These are phyloP conservation scores for Brachionus paranguensis DNA, from an alignment of 1,140 invertebrate genomes.

Conservation along the genomic window DNA sequence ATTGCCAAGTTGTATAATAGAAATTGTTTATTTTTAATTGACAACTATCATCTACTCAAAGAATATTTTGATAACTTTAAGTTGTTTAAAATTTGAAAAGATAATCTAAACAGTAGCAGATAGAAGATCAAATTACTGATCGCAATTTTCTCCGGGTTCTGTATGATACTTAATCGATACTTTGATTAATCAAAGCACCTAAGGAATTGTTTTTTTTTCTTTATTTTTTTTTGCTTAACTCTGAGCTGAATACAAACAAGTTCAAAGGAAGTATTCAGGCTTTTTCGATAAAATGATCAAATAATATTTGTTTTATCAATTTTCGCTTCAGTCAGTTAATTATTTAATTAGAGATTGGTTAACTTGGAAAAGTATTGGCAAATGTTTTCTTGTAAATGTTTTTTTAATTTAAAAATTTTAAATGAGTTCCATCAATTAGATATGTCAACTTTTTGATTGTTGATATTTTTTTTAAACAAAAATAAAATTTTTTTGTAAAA, in stretches of 20 bases:
- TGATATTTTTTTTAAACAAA: too few species aligned
- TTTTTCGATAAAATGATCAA: not conserved
- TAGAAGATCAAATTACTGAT: conserved; percentile 2
- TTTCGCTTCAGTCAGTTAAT: not conserved
- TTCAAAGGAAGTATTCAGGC: not conserved
- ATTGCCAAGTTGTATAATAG: conserved; percentile 6
- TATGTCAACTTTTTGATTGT: too few species aligned
- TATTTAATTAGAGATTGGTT: not conserved
- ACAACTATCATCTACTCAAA: not conserved
- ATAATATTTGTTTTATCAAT: not conserved
- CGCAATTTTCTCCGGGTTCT: not conserved
- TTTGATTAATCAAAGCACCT: not conserved
- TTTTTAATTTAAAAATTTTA: too few species aligned
- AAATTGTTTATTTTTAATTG: conserved; percentile 8
- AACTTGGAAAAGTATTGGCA: not conserved
- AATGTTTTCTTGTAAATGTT: too few species aligned
- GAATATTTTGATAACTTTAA: conserved; percentile 25
- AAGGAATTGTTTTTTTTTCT: not conserved
- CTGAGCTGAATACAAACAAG: not conserved
- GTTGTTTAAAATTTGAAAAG: conserved; percentile 18
- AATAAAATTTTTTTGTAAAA: too few species aligned
- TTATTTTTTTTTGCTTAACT: not conserved
- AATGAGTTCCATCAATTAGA: too few species aligned
- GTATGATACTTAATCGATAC: not conserved
- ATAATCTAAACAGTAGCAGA: not conserved